phyloP scores from a whole-genome alignment of 2,888 invertebrate genomes.

The Coronaproctus castanopsis region DNA sequence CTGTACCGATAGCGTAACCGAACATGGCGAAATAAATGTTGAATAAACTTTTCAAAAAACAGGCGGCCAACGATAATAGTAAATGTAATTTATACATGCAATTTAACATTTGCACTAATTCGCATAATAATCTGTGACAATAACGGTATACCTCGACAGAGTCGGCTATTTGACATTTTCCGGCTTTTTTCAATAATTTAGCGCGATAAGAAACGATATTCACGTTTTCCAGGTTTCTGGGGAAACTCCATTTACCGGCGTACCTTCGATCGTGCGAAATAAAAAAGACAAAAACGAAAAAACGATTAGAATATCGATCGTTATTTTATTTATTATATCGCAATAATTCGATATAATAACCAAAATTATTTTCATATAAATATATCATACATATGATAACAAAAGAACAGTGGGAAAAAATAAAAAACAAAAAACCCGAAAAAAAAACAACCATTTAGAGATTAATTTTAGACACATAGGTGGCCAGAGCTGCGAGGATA shows the following conservation, averaged over 20 bases:
- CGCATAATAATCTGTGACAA: slow-evolving; percentile 15
- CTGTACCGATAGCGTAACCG: slow-evolving; percentile 15
- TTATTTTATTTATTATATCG: too few relatives aligned
- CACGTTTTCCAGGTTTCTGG: neutral
- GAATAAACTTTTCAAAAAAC: slow-evolving; percentile 15
- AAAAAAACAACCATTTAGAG: too few relatives aligned
- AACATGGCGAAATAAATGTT: slow-evolving; percentile 18
- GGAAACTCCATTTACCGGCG: neutral
- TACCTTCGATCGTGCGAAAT: too few relatives aligned
- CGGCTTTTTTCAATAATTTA: neutral
- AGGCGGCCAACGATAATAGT: slow-evolving; percentile 13
- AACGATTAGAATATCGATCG: too few relatives aligned
- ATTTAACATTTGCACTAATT: slow-evolving; percentile 14
- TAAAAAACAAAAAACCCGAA: too few relatives aligned
- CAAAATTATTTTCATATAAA: too few relatives aligned
- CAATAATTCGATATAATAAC: too few relatives aligned
- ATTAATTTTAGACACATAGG: too few relatives aligned
- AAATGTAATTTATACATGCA: slow-evolving; percentile 16
- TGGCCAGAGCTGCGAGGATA: too few relatives aligned
- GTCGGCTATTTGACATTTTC: slow-evolving; percentile 10
- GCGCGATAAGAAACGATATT: neutral
- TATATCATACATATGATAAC: too few relatives aligned
- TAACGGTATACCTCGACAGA: slow-evolving; percentile 15
- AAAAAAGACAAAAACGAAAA: too few relatives aligned
- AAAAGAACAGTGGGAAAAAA: too few relatives aligned